phyloP scores from a whole-genome alignment of 2,113 vertebrate species.

The Rhinopomastus cyanomelas region DNA sequence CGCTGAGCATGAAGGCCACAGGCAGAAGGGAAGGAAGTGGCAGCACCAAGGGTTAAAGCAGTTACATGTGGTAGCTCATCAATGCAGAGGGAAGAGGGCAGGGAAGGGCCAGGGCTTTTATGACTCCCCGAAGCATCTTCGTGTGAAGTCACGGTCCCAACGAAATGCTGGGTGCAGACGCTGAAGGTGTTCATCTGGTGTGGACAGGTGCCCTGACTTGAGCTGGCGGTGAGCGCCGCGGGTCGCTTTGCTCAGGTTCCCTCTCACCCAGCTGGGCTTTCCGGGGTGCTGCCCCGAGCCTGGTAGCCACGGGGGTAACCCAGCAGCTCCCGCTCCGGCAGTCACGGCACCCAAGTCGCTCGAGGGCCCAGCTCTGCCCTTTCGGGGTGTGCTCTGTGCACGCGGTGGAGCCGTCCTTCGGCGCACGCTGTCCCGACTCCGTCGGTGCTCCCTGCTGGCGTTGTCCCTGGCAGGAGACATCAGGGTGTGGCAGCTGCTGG shows the following conservation, averaged over 20 bases:
- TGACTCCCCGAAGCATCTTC: background rate
- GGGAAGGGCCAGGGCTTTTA: background rate
- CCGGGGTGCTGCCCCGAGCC: background rate
- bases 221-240: accelerated
- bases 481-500: accelerated
- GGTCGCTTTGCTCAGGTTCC: accelerated
- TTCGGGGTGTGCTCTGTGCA: background rate
- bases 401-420: background rate
- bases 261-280: accelerated
- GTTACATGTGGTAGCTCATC: background rate
- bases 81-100: background rate
- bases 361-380: background rate
- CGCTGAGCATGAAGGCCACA: accelerated
- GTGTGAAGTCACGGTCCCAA: background rate
- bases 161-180: background rate
- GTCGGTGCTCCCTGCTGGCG: background rate
- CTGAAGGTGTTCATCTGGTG: background rate
- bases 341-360: background rate
- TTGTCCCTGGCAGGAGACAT: background rate
- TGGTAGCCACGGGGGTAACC: background rate
- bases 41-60: background rate
- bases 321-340: background rate
- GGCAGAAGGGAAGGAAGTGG: background rate
- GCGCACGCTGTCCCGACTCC: accelerated
- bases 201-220: background rate